Conservation (phyloP, 2,888 invertebrate species). For the Agrotis exclamationis region DNA sequence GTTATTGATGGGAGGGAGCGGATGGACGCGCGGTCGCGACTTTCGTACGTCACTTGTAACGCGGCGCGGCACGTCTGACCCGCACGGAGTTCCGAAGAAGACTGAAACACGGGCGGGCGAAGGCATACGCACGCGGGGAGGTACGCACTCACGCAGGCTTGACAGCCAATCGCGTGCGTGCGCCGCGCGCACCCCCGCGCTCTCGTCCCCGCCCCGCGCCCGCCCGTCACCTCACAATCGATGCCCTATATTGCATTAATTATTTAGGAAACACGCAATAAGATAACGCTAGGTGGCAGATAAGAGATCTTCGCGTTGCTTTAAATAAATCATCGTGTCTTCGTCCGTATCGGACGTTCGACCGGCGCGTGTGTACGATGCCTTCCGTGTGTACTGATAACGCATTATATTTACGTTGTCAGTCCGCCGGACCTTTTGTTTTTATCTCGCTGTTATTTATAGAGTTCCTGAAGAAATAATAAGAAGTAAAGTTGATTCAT, state of each 20-base stretch:
- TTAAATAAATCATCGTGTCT: conserved; percentile 87
- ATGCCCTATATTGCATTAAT: conserved; percentile 92
- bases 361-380: conserved; percentile 66
- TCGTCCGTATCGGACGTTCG: conserved; percentile 65
- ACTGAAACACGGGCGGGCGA: conserved; percentile 84
- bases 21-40: conserved; percentile 77
- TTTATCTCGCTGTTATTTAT: conserved; percentile 74
- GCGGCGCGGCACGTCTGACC: conserved; percentile 77
- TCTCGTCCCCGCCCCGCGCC: conserved; percentile 82
- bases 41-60: conserved; percentile 79
- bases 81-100: conserved; percentile 81
- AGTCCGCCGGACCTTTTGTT: conserved; percentile 71
- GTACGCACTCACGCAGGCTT: conserved; percentile 90
- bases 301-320: conserved; percentile 86
- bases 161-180: conserved; percentile 90
- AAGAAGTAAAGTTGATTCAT: conserved; percentile 69
- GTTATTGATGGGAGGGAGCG: conserved; percentile 75
- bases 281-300: conserved; percentile 91
- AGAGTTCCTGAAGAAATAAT: conserved; percentile 69
- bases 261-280: conserved; percentile 92
- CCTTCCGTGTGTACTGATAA: conserved; percentile 73
- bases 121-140: conserved; percentile 88
- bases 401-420: conserved; percentile 83
- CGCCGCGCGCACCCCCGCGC: conserved; percentile 90
- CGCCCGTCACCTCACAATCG: conserved; percentile 90